A percentile compares a stretch with the other conserved stretches of the same genome.
phyloP scores from a whole-genome alignment of 2,888 invertebrate species.

The Eulithis testata region DNA sequence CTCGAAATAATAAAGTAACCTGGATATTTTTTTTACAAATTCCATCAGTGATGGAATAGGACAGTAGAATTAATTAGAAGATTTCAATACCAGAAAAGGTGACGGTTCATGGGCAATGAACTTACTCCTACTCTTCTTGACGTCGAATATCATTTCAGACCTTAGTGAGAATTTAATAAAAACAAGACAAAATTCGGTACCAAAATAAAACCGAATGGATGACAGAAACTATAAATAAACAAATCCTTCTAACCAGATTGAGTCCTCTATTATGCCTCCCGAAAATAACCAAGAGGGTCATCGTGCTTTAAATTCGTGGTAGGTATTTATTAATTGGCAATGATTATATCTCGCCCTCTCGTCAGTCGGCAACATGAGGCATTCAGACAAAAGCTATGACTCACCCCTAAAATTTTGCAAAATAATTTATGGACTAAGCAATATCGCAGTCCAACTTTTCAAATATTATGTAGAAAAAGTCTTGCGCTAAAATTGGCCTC shows the following conservation, averaged over 20 bases:
- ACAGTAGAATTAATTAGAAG: too few relatives aligned
- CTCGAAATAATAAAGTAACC: too few relatives aligned
- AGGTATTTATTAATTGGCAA: conserved; percentile 31
- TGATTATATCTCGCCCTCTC: conserved; percentile 26
- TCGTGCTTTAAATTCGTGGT: conserved; percentile 22
- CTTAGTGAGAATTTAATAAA: too few relatives aligned
- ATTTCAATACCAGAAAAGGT: too few relatives aligned
- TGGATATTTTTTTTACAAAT: too few relatives aligned
- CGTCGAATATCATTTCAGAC: too few relatives aligned
- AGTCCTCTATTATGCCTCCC: neutral
- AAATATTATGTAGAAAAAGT: conserved; percentile 28
- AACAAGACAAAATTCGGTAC: too few relatives aligned
- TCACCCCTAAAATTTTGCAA: conserved; percentile 32
- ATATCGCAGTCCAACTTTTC: conserved; percentile 26
- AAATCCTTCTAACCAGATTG: neutral
- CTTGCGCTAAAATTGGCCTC: conserved; percentile 29
- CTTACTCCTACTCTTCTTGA: too few relatives aligned
- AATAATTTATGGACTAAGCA: neutral
- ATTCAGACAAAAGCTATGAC: conserved; percentile 20
- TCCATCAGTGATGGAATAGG: too few relatives aligned
- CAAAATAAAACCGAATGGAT: neutral
- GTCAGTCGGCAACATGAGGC: conserved; percentile 4
- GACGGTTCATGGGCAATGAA: too few relatives aligned
- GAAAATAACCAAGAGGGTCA: conserved; percentile 21
- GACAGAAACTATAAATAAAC: neutral